Conservation (phyloP, 2,797 vertebrate species). For the Lacerta agilis region DNA sequence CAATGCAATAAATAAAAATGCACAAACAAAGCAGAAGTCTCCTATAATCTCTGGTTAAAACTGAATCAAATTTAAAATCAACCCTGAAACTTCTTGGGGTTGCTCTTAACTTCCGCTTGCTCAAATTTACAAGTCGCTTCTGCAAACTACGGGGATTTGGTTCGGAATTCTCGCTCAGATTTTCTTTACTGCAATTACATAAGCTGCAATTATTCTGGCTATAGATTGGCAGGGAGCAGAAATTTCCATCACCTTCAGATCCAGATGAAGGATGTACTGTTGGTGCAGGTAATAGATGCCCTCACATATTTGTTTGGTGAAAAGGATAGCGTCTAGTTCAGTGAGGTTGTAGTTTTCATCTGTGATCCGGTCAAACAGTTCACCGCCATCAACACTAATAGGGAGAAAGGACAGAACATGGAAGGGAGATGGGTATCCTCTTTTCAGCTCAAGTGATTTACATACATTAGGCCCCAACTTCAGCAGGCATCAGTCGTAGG, state of each 20-base stretch:
- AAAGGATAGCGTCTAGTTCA: constrained; percentile 86
- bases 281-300: constrained; percentile 89
- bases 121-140: no score
- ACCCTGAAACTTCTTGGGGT: no score
- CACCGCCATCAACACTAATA: constrained; percentile 87
- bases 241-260: constrained; percentile 84
- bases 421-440: neutral
- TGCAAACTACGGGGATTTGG: no score
- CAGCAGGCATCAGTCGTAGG: neutral
- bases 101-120: no score
- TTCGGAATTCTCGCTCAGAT: no score
- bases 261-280: constrained; percentile 90
- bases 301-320: constrained; percentile 88
- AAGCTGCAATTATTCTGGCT: no score
- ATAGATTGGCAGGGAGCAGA: neutral
- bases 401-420: neutral
- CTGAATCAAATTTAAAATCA: no score
- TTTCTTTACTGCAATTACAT: no score
- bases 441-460: neutral
- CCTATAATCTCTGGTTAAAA: no score
- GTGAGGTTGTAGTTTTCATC: constrained; percentile 86
- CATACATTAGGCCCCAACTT: neutral
- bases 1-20: no score
- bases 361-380: constrained; percentile 89
- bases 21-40: no score